Conservation (phyloP, 2,888 invertebrate genomes). For the Mesopsocus fuscifrons region DNA sequence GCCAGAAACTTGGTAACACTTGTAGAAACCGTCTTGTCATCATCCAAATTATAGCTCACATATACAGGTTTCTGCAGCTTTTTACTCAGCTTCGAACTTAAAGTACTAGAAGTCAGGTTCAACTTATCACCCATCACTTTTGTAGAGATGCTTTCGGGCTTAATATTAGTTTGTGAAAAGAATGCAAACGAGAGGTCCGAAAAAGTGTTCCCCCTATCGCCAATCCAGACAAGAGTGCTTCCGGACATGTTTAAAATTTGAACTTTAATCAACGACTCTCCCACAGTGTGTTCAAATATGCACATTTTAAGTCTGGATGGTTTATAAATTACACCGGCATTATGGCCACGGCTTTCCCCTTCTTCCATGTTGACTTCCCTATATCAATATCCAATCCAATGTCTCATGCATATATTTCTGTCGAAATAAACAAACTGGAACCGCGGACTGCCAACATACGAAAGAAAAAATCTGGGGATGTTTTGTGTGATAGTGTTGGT, state of each 20-base stretch:
- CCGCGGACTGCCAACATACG: background rate
- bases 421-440: background rate
- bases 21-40: slow-evolving; percentile 16
- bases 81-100: slow-evolving; percentile 24
- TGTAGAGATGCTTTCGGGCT: slow-evolving; percentile 21
- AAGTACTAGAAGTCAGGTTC: slow-evolving; percentile 21
- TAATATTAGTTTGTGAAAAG: slow-evolving; percentile 20
- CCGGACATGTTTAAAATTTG: slow-evolving; percentile 23
- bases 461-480: background rate
- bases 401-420: too few relatives aligned
- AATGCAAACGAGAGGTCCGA: slow-evolving; percentile 23
- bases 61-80: slow-evolving; percentile 24
- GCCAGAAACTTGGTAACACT: too few relatives aligned
- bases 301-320: background rate
- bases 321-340: background rate
- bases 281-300: background rate
- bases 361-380: background rate
- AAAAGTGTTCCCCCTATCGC: slow-evolving; percentile 20
- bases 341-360: background rate
- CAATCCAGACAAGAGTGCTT: slow-evolving; percentile 25
- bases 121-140: slow-evolving; percentile 23
- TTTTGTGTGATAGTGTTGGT: too few relatives aligned
- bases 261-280: slow-evolving; percentile 14
- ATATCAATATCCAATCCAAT: too few relatives aligned
- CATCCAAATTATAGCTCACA: slow-evolving; percentile 25